Evolutionary conservation across 2,888 invertebrate species (phyloP).

Genomic region (Ectropis crepuscularia): DNA sequence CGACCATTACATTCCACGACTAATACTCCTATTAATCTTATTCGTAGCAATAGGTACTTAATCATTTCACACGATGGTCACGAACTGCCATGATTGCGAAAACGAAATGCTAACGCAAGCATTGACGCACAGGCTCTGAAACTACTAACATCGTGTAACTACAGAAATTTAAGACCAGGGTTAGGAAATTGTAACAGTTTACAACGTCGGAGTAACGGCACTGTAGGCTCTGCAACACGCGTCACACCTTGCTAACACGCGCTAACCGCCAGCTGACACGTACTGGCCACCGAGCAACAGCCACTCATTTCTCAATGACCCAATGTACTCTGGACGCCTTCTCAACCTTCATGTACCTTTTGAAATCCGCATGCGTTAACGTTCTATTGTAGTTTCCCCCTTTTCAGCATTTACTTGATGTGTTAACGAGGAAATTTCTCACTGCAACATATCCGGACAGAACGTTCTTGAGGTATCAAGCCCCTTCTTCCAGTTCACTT

Average conservation of each 20-base stretch:
- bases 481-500: too few species aligned
- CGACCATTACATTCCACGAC: too few species aligned
- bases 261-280: slow-evolving; percentile 32
- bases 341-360: too few species aligned
- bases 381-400: too few species aligned
- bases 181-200: slow-evolving; percentile 7
- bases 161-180: background rate
- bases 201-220: slow-evolving; percentile 8
- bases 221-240: slow-evolving; percentile 25
- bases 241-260: slow-evolving; percentile 32
- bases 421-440: too few species aligned
- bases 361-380: too few species aligned
- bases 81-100: background rate
- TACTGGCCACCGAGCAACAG: background rate
- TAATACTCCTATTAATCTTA: too few species aligned
- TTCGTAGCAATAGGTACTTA: background rate
- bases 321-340: slow-evolving; percentile 4
- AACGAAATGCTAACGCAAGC: background rate
- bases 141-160: slow-evolving; percentile 2
- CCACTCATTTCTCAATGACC: slow-evolving; percentile 29
- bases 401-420: too few species aligned
- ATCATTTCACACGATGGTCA: background rate
- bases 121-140: slow-evolving; percentile 4
- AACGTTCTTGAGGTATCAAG: too few species aligned
- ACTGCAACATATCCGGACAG: too few species aligned